These are phyloP conservation scores for Acleris emargana DNA, from an alignment of 2,888 invertebrate genomes.

Conservation along the genomic window DNA sequence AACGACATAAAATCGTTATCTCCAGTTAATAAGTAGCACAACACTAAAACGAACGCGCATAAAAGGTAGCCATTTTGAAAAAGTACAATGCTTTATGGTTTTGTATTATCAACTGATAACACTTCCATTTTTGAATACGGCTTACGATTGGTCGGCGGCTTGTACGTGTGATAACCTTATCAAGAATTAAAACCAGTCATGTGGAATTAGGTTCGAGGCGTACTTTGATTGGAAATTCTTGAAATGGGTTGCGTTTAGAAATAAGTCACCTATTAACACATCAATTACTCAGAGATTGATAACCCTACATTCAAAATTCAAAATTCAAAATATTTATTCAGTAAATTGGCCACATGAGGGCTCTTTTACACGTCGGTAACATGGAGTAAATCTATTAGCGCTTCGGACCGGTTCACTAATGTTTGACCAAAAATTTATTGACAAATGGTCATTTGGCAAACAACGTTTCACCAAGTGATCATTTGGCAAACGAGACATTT, in stretches of 20 bases:
- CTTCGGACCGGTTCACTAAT: too few species aligned
- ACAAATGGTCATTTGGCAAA: too few species aligned
- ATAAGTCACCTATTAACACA: too few species aligned
- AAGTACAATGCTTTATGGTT: constrained; percentile 74
- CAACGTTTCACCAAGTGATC: too few species aligned
- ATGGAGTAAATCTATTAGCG: too few species aligned
- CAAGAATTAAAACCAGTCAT: constrained; percentile 66
- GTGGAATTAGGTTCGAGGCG: constrained; percentile 48
- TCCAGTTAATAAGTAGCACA: constrained; percentile 53
- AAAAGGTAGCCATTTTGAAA: constrained; percentile 73
- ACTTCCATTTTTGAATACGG: constrained; percentile 70
- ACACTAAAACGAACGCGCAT: constrained; percentile 67
- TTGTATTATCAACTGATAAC: constrained; percentile 71
- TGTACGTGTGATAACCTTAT: constrained; percentile 54
- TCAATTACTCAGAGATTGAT: too few species aligned
- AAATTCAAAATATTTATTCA: too few species aligned
- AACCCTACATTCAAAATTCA: too few species aligned
- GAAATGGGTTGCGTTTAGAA: background rate
- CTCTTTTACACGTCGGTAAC: too few species aligned
- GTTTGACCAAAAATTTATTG: too few species aligned
- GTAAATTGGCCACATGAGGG: too few species aligned
- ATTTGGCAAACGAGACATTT: too few species aligned
- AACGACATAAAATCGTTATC: constrained; percentile 29
- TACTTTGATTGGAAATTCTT: constrained; percentile 24
- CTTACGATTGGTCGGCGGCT: constrained; percentile 66